Evolutionary conservation across 2,888 invertebrate species (phyloP).

Genomic region (Cheilosia vulpina): DNA sequence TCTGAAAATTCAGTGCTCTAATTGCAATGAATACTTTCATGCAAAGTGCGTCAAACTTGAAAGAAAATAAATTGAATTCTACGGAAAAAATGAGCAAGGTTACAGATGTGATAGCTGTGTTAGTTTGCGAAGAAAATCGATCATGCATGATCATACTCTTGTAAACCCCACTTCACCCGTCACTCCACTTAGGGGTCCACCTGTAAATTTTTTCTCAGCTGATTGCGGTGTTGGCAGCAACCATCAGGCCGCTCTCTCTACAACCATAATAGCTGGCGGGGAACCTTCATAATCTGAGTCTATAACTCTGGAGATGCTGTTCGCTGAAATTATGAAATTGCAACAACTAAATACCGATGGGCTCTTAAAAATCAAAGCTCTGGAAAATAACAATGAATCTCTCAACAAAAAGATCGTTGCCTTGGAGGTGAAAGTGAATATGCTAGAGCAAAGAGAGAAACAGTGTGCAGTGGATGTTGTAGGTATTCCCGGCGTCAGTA

Average conservation of each 20-base stretch:
- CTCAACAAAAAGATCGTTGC: slow-evolving; percentile 4
- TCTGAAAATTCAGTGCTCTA: slow-evolving; percentile 7
- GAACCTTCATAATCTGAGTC: not conserved
- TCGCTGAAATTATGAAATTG: slow-evolving; percentile 16
- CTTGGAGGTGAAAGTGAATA: slow-evolving; percentile 7
- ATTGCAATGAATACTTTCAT: slow-evolving; percentile 22
- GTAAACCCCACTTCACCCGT: not conserved
- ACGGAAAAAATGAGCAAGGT: slow-evolving; percentile 16
- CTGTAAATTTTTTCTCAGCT: not conserved
- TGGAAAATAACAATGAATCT: slow-evolving; percentile 4
- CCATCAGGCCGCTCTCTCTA: no score
- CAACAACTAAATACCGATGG: slow-evolving; percentile 25
- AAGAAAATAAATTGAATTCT: slow-evolving; percentile 24
- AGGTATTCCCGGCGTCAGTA: slow-evolving; percentile 10
- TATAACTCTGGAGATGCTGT: slow-evolving; percentile 31
- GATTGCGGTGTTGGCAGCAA: no score
- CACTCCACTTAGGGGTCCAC: no score
- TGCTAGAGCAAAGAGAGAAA: slow-evolving; percentile 23
- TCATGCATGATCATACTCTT: not conserved
- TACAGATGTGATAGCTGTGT: slow-evolving; percentile 30
- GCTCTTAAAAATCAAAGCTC: slow-evolving; percentile 27
- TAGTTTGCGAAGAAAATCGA: not conserved
- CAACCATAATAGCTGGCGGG: no score
- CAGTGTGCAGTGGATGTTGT: slow-evolving; percentile 28
- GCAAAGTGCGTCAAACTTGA: slow-evolving; percentile 24